These are phyloP conservation scores for Pocillopora meandrina DNA, from an alignment of 92 coral and sea anemone species.

Conservation along the genomic window DNA sequence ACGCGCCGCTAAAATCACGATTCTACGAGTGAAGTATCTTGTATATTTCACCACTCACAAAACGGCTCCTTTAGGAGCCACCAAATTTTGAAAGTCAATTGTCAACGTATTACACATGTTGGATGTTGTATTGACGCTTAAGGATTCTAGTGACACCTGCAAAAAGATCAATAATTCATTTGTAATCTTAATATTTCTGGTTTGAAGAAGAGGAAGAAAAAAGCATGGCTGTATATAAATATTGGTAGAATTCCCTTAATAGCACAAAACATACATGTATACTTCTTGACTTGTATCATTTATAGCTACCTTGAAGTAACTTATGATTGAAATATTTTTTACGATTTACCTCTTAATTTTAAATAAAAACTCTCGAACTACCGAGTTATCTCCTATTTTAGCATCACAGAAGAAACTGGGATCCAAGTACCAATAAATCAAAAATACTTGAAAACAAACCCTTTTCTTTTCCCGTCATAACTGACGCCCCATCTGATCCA, in stretches of 20 bases:
- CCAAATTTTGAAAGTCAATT: no score
- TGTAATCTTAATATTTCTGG: not conserved
- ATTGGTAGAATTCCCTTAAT: not conserved
- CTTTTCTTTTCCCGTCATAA: constrained; percentile 35
- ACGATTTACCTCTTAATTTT: not conserved
- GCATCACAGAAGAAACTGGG: constrained; percentile 19
- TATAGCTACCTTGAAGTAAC: constrained; percentile 9
- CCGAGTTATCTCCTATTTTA: constrained; percentile 10
- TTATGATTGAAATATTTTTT: constrained; percentile 9
- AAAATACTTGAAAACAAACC: constrained; percentile 8
- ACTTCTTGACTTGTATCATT: constrained; percentile 3
- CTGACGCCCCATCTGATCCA: constrained; percentile 46
- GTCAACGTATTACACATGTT: no score
- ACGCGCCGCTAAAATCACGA: no score
- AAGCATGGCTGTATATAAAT: constrained; percentile 10
- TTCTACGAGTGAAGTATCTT: no score
- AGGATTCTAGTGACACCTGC: no score
- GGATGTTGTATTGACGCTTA: no score
- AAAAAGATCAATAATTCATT: not conserved
- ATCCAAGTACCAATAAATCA: constrained; percentile 29
- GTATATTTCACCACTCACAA: no score
- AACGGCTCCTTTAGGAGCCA: no score
- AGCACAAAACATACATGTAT: constrained; percentile 5
- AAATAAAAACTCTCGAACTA: constrained; percentile 8
- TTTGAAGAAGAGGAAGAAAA: constrained; percentile 5